Base-by-base conservation (phyloP, 2,888 invertebrate genomes). In the Ochropleura leucogaster region DNA sequence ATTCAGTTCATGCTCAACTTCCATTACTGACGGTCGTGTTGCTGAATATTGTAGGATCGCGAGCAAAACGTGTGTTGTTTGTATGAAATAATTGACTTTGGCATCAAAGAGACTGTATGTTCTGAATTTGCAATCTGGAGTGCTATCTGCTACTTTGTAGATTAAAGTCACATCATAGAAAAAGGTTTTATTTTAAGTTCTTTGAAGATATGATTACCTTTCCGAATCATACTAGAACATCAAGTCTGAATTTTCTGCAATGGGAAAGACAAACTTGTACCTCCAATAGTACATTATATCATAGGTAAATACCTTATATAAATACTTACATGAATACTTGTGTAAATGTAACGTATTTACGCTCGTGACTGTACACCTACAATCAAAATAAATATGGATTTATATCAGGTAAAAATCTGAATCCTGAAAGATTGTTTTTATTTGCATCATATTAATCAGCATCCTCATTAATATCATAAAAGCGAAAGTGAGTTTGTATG, bases 11-110 rank as follows among this genome's bases (percentile, higher is more conserved):
- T 63, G 55, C 47, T 59, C 55, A n/a, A 60, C 57, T 69, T 70
- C 69, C 73, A 75, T 75, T 67, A 78, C 30, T 42, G 10, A n/a
- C 18, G 68, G 69, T 73, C 53, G 66, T 64, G 59, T 67, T 42
- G n/a, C 72, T 84, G 67, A 83, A 84, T 84, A 83, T 84, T 78
- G 66, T 16, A 83, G 10, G 30, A 68, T 30, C 14, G 16, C 2
- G 14, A 59, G 53, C 8, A 59, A 72, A 46, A 68, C 51, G 42
- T 77, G 77, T 63, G 47, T n/a, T 68, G 30, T 63, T 30, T 69
- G 20, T 57, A 47, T 65, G 20, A 20, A 55, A 70, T 75, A 64
- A 65, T 68, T 51, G 30, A 47, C 16, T 62, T 20, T 55, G 30
- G n/a, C 51, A 67, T 55, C 53, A 72, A 69, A 59, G 53, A 59